Percentiles rank a stretch among this genome's conserved stretches.
Evolutionary conservation across 2,113 vertebrate species (phyloP).

Genomic region (Ellobius talpinus): DNA sequence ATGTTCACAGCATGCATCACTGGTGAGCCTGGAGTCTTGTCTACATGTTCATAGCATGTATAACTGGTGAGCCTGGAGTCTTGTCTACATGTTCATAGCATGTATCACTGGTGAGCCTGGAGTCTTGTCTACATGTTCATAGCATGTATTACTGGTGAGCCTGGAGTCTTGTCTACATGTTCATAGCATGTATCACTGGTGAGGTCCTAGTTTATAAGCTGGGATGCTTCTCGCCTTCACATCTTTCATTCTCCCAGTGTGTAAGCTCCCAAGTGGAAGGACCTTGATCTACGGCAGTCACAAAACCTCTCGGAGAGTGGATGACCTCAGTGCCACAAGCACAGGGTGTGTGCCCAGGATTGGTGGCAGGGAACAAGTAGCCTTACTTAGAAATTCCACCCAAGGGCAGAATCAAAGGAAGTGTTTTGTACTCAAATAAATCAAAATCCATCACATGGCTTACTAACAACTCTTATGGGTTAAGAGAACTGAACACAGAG

Average conservation of each 20-base stretch:
- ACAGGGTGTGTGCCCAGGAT: background rate
- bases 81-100: background rate
- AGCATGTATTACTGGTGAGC: conserved; percentile 1
- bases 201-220: background rate
- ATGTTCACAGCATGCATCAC: background rate
- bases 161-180: background rate
- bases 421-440: conserved; percentile 8
- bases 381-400: background rate
- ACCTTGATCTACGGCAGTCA: background rate
- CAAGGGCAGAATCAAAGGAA: conserved; percentile 8
- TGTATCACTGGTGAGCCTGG: background rate
- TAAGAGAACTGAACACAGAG: conserved; percentile 23
- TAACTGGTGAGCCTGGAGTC: background rate
- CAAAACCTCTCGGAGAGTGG: background rate
- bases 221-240: background rate
- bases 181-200: background rate
- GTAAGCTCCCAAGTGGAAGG: background rate
- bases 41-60: background rate
- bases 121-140: background rate
- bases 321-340: background rate
- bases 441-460: background rate
- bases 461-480: background rate
- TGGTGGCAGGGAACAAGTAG: background rate
- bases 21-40: no score
- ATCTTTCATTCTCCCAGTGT: background rate